Evolutionary conservation across 2,888 invertebrate species (phyloP), one percentile per base, ranked within the genome.

Genomic region (Aelia acuminata): DNA sequence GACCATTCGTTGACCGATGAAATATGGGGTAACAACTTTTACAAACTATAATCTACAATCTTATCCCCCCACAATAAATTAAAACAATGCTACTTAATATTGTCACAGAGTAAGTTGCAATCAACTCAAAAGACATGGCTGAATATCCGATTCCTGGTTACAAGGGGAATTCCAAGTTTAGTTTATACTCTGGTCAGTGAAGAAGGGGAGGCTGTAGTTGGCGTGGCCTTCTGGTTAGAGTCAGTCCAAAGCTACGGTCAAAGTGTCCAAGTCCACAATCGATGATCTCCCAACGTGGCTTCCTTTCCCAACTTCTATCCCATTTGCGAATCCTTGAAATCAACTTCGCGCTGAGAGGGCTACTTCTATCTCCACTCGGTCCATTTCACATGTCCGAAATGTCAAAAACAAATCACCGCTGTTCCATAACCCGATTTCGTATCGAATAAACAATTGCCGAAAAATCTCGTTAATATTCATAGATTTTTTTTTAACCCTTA

Each of bases 251-350:
- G 57, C 57, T 57, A 3, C 57, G 57, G 26, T 26, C 57, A 57
- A 57, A 57, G 26, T 57, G 57, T 57, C 57, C 57, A 57, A 57
- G 26, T 57, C 57, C 57, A 57, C 57, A 57, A 57, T 57, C 57
- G 57, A 57, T 57, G 57, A 57, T 57, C 57, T 26, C 26, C 57
- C 57, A 57, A 57, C 57, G 57, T 57, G 57, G 57, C 57, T 57
- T 57, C 57, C 26, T 26, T 57, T 57, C n/a, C 57, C n/a, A 57
- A 57, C 57, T 57, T 57, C 57, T 57, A 22, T 13, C 57, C 57
- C 57, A 57, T 57, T 57, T 57, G 57, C 57, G 57, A 57, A 57
- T 57, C 57, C 22, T 57, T 26, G 57, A 26, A 57, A 26, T 57
- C 57, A 26, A 26, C 26, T 57, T 57, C 57, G 10, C 0, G 11